phyloP scores from a whole-genome alignment of 30 jellyfish, hydroid and myxozoan genomes.

The Chironex yamaguchii region DNA sequence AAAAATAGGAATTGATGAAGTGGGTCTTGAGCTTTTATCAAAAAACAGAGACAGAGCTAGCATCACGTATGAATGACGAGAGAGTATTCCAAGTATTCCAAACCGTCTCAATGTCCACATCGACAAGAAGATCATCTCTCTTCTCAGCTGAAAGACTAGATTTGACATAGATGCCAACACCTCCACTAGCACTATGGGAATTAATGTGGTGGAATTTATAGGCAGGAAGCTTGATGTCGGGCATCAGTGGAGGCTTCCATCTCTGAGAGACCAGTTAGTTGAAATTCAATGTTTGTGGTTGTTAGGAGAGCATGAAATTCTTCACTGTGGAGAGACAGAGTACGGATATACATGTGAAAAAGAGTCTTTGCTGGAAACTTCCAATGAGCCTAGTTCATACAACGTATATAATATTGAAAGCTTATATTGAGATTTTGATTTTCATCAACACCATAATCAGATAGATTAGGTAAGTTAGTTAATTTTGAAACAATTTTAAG shows the following conservation, averaged over 20 bases:
- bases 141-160: conserved; percentile 40
- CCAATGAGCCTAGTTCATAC: too few species aligned
- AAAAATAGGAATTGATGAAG: too few species aligned
- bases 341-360: conserved; percentile 15
- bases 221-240: conserved; percentile 20
- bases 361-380: too few species aligned
- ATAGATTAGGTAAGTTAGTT: background rate
- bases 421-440: background rate
- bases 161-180: conserved; percentile 57
- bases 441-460: conserved; percentile 21
- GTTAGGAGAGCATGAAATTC: conserved; percentile 1
- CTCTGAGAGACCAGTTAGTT: conserved; percentile 9
- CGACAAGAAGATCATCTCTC: conserved; percentile 22
- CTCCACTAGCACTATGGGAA: conserved; percentile 33
- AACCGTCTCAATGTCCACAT: conserved; percentile 28
- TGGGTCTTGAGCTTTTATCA: too few species aligned
- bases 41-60: too few species aligned
- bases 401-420: conserved; percentile 2
- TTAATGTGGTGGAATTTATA: conserved; percentile 10
- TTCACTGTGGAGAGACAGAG: conserved; percentile 23
- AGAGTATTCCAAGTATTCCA: too few species aligned
- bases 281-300: conserved; percentile 5
- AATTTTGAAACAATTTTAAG: background rate
- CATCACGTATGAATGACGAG: too few species aligned
- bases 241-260: background rate